phyloP scores from a whole-genome alignment of 1,140 invertebrate genomes.

The Zaprionus ornatus region DNA sequence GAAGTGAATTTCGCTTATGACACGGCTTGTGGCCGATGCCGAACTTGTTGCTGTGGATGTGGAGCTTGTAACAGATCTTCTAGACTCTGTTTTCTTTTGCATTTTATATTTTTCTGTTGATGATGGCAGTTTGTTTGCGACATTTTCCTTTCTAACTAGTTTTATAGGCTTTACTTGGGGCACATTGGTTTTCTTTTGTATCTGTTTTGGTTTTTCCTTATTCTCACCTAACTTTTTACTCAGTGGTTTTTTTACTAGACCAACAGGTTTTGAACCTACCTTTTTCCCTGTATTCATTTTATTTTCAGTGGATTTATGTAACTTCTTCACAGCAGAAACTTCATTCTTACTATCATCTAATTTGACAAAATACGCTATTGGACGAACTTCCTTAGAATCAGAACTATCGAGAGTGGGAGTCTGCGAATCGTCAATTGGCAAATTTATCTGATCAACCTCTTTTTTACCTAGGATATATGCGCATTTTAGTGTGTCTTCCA shows the following conservation, averaged over 20 bases:
- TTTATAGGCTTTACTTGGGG: conserved; percentile 31
- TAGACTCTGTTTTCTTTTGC: conserved; percentile 53
- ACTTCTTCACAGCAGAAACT: conserved; percentile 16
- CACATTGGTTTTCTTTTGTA: conserved; percentile 17
- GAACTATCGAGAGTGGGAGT: not conserved
- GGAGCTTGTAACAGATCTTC: conserved; percentile 67
- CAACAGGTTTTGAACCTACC: not conserved
- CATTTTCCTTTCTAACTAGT: conserved; percentile 6
- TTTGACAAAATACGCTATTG: conserved; percentile 73
- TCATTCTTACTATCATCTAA: conserved; percentile 43
- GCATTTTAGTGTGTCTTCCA: conserved; percentile 61
- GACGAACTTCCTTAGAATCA: conserved; percentile 54
- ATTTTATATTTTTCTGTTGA: conserved; percentile 27
- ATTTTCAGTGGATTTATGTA: conserved; percentile 5
- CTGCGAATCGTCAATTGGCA: not conserved
- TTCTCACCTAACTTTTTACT: conserved; percentile 17
- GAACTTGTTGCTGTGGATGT: conserved; percentile 64
- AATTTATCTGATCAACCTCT: not conserved
- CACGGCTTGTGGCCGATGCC: conserved; percentile 61
- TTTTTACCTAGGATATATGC: conserved; percentile 11
- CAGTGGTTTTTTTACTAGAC: not conserved
- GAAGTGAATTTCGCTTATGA: conserved; percentile 71
- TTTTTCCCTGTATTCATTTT: conserved; percentile 9
- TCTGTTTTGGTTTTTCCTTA: conserved; percentile 34
- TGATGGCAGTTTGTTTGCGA: conserved; percentile 14